phyloP scores from a whole-genome alignment of 2,888 invertebrate genomes.

The Adela reaumurella region DNA sequence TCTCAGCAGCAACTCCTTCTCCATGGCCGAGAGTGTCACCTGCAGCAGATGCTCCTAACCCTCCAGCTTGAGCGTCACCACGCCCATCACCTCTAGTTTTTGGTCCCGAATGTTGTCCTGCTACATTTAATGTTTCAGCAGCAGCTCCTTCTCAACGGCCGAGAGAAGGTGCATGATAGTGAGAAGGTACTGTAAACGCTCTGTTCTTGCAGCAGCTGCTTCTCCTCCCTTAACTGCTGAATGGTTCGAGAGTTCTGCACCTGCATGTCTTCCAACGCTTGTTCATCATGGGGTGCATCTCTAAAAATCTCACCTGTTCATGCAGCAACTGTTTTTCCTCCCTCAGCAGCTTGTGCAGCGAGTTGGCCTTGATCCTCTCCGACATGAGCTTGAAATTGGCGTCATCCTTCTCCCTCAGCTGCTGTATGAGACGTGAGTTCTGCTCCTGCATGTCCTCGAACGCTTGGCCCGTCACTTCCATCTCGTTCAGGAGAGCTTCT shows the following conservation, averaged over 20 bases:
- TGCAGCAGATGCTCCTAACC: no score
- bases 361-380: conserved; percentile 92
- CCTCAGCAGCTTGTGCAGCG: conserved; percentile 86
- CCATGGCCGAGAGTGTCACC: conserved; percentile 23
- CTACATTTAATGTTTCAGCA: no score
- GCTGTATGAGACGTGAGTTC: conserved; percentile 91
- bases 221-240: conserved; percentile 80
- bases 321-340: conserved; percentile 94
- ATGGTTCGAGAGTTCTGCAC: conserved; percentile 85
- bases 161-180: no score
- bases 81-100: no score
- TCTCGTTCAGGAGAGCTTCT: conserved; percentile 94
- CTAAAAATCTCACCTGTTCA: conserved; percentile 66
- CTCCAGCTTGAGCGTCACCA: no score
- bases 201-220: no score
- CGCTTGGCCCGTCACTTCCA: conserved; percentile 99
- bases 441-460: conserved; percentile 99
- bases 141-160: no score
- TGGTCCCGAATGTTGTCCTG: no score
- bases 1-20: no score
- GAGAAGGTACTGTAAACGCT: no score
- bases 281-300: conserved; percentile 25
- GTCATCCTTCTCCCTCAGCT: conserved; percentile 94
- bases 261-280: conserved; percentile 93
- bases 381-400: conserved; percentile 99